These are phyloP conservation scores for Zelostemma sp. DNA, from an alignment of 1,140 invertebrate species.

Conservation along the genomic window DNA sequence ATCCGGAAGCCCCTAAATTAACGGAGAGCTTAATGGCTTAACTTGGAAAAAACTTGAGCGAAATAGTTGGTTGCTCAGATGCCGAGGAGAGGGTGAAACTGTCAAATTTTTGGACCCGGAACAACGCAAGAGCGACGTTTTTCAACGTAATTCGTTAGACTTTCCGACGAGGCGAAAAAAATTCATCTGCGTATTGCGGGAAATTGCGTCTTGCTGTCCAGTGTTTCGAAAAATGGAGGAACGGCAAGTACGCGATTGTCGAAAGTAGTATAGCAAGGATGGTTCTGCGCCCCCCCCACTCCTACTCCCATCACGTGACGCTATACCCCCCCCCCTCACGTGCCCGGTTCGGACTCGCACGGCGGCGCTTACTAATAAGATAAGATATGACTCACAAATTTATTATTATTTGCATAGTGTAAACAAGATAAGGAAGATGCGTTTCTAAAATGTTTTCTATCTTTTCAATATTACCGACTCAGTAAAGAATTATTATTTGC, in stretches of 20 bases:
- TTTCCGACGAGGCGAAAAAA: background rate
- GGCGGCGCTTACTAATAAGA: too few relatives aligned
- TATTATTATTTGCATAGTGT: too few relatives aligned
- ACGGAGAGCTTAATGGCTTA: conserved; percentile 44
- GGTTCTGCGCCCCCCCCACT: too few relatives aligned
- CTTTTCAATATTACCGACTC: too few relatives aligned
- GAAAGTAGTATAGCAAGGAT: conserved; percentile 22
- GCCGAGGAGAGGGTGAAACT: conserved; percentile 24
- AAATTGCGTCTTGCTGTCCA: background rate
- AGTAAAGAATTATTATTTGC: too few relatives aligned
- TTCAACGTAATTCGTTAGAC: background rate
- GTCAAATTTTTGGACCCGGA: background rate
- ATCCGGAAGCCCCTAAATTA: conserved; percentile 48
- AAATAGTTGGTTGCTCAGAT: conserved; percentile 40
- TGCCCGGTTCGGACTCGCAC: conserved; percentile 23
- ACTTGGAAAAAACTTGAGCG: conserved; percentile 31
- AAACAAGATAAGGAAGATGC: too few relatives aligned
- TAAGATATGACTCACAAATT: too few relatives aligned
- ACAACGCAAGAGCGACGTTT: background rate
- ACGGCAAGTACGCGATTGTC: background rate
- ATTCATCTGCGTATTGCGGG: background rate
- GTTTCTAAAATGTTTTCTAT: too few relatives aligned
- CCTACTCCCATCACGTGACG: too few relatives aligned
- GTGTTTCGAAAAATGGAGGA: too few relatives aligned
- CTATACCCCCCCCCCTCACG: too few relatives aligned